phyloP scores from a whole-genome alignment of 2,888 invertebrate genomes.

The Brachynemurus nebulosus region DNA sequence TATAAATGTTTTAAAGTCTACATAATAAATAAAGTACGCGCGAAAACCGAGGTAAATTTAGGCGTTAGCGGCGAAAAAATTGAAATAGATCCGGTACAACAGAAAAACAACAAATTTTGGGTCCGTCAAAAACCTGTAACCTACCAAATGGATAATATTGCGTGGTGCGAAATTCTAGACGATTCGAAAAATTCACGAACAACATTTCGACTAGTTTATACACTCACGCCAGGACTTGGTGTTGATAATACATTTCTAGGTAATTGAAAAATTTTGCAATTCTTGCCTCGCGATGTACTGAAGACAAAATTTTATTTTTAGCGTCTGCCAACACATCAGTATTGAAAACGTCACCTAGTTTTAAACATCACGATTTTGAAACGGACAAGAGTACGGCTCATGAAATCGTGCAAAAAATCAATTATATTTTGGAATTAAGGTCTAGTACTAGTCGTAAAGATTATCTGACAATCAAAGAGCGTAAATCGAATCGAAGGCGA shows the following conservation, averaged over 20 bases:
- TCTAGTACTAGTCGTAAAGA: conserved; percentile 69
- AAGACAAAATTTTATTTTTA: no score
- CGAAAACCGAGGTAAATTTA: conserved; percentile 72
- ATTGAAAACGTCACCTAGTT: conserved; percentile 40
- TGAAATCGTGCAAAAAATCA: conserved; percentile 78
- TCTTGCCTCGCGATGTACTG: no score
- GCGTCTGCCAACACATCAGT: conserved; percentile 22
- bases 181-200: conserved; percentile 62
- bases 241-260: no score
- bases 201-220: conserved; percentile 60
- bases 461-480: conserved; percentile 62
- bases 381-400: conserved; percentile 58
- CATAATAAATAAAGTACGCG: conserved; percentile 63
- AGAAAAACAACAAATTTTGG: conserved; percentile 50
- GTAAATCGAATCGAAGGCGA: conserved; percentile 47
- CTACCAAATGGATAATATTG: conserved; percentile 75
- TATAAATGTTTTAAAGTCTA: conserved; percentile 71
- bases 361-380: conserved; percentile 83
- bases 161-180: conserved; percentile 62
- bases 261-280: not conserved
- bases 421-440: conserved; percentile 69
- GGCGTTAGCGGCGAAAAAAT: conserved; percentile 83
- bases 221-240: not conserved
- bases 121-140: conserved; percentile 64
- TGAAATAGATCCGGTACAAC: conserved; percentile 74